Evolutionary conservation across 2,888 invertebrate species (phyloP).

Genomic region (Gortyna flavago): DNA sequence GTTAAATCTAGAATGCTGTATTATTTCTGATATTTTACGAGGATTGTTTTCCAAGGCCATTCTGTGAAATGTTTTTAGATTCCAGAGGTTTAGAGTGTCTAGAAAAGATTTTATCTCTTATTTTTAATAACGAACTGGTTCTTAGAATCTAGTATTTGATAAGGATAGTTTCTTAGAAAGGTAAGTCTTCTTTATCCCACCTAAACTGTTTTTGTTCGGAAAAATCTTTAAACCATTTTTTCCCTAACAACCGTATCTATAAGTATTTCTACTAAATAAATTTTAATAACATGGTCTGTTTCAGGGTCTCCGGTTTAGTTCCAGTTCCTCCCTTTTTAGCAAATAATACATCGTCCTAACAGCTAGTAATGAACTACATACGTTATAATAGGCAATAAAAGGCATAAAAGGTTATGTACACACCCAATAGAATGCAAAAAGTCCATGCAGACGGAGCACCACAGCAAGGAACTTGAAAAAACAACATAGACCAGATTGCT

Average conservation of each 20-base stretch:
- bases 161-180: not conserved
- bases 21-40: constrained; percentile 36
- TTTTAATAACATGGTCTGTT: not conserved
- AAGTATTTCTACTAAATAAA: not conserved
- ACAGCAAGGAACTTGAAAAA: not conserved
- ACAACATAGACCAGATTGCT: not conserved
- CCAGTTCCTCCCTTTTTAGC: not conserved
- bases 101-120: not conserved
- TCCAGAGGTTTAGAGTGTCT: not conserved
- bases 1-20: constrained; percentile 12
- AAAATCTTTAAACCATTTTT: not conserved
- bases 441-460: not conserved
- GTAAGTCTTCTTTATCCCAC: not conserved
- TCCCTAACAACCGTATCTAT: not conserved
- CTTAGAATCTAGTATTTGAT: not conserved
- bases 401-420: not conserved
- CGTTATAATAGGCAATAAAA: too few species aligned
- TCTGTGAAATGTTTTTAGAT: constrained; percentile 19
- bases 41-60: constrained; percentile 7
- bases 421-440: constrained; percentile 24
- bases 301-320: not conserved
- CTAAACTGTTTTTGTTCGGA: not conserved
- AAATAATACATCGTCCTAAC: not conserved
- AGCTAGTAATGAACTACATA: not conserved
- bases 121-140: not conserved